A percentile compares a stretch with the other conserved stretches of the same genome.
Evolutionary conservation across 2,888 invertebrate genomes (phyloP).

Genomic region (Opisthograptis luteolata): DNA sequence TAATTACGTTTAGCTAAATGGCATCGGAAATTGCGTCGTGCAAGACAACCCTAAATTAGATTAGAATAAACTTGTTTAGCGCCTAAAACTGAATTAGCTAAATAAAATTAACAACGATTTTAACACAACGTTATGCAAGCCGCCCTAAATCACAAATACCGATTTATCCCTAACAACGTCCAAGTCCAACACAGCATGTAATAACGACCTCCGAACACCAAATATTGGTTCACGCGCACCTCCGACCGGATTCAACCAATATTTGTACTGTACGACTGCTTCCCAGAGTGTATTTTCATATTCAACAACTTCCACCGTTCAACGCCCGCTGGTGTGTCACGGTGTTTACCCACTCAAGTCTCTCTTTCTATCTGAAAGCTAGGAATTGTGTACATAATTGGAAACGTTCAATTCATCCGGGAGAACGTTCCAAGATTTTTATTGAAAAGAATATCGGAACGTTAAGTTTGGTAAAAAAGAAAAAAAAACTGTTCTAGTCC

Average conservation of each 20-base stretch:
- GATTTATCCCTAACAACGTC: conserved; percentile 12
- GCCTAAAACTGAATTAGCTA: too few relatives aligned
- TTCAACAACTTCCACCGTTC: conserved; percentile 76
- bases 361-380: conserved; percentile 44
- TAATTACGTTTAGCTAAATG: too few relatives aligned
- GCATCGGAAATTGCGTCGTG: too few relatives aligned
- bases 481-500: conserved; percentile 42
- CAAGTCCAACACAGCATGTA: conserved; percentile 48
- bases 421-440: too few relatives aligned
- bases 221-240: conserved; percentile 78
- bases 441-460: too few relatives aligned
- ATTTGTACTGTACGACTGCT: conserved; percentile 76
- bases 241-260: conserved; percentile 77
- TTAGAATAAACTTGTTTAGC: too few relatives aligned
- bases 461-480: conserved; percentile 28
- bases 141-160: conserved; percentile 3
- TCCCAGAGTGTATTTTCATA: conserved; percentile 79
- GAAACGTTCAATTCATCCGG: too few relatives aligned
- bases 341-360: conserved; percentile 63
- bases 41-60: too few relatives aligned
- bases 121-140: too few relatives aligned
- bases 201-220: conserved; percentile 70
- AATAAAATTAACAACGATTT: too few relatives aligned
- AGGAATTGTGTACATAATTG: conserved; percentile 27
- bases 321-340: conserved; percentile 67